These are phyloP conservation scores for Bembecia ichneumoniformis DNA, from an alignment of 2,888 invertebrate species.

Conservation along the genomic window DNA sequence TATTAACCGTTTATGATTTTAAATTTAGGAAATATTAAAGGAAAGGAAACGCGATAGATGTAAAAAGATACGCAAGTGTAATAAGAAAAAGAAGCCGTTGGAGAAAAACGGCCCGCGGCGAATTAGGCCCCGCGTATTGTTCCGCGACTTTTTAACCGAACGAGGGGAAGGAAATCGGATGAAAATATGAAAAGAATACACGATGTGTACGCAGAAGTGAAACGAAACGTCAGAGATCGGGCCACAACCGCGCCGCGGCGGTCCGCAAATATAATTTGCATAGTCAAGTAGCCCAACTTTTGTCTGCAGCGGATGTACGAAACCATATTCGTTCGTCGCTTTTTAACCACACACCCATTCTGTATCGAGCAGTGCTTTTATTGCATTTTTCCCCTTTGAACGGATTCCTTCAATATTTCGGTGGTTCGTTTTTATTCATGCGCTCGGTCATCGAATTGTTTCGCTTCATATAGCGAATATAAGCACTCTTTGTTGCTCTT, in stretches of 20 bases:
- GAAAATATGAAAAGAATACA: constrained; percentile 73
- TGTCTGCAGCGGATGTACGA: constrained; percentile 69
- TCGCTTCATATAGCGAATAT: constrained; percentile 55
- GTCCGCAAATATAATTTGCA: constrained; percentile 75
- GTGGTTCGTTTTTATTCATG: constrained; percentile 69
- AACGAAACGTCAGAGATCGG: constrained; percentile 69
- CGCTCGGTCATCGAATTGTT: constrained; percentile 66
- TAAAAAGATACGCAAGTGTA: constrained; percentile 53
- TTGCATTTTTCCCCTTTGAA: constrained; percentile 71
- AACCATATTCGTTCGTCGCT: constrained; percentile 70
- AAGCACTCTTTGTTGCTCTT: constrained; percentile 42
- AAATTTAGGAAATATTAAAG: constrained; percentile 66
- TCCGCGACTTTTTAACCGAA: constrained; percentile 64
- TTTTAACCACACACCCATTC: constrained; percentile 67
- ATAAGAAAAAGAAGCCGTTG: constrained; percentile 61
- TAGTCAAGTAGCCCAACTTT: constrained; percentile 71
- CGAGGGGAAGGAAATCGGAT: constrained; percentile 71
- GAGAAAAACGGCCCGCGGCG: constrained; percentile 68
- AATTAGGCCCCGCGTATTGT: constrained; percentile 64
- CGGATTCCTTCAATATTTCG: constrained; percentile 71
- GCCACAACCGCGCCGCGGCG: constrained; percentile 50
- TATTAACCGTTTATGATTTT: constrained; percentile 70
- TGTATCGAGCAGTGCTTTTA: constrained; percentile 61
- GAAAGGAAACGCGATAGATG: constrained; percentile 66
- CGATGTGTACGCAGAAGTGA: constrained; percentile 64